Evolutionary conservation across 2,888 invertebrate species (phyloP).

Genomic region (Limenitis camilla): DNA sequence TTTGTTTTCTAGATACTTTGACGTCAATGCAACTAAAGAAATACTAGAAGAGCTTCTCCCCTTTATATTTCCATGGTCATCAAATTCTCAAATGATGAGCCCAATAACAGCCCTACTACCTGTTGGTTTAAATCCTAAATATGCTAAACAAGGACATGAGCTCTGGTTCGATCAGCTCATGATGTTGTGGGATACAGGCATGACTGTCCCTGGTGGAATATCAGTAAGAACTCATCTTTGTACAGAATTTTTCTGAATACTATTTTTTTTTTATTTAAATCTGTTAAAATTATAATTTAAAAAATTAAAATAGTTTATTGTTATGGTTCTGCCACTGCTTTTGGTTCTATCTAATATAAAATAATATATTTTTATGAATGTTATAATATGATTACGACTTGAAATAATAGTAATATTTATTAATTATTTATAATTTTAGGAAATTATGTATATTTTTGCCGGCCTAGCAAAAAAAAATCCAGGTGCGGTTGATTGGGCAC

Average conservation of each 20-base stretch:
- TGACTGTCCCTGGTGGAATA: conserved; percentile 80
- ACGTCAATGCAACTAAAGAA: conserved; percentile 84
- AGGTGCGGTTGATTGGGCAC: conserved; percentile 91
- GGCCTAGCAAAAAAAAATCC: conserved; percentile 82
- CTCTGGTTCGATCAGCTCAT: conserved; percentile 88
- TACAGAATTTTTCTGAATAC: not conserved
- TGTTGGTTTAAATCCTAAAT: conserved; percentile 76
- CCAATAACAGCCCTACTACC: conserved; percentile 86
- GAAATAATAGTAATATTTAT: too few species aligned
- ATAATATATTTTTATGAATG: not conserved
- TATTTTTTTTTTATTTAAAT: too few species aligned
- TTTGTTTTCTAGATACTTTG: conserved; percentile 76
- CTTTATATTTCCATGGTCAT: conserved; percentile 82
- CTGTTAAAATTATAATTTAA: too few species aligned
- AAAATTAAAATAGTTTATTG: not conserved
- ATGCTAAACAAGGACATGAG: conserved; percentile 78
- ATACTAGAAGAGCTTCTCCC: conserved; percentile 89
- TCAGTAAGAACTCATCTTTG: conserved; percentile 38
- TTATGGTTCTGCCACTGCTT: not conserved
- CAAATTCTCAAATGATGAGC: conserved; percentile 70
- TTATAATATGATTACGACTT: too few species aligned
- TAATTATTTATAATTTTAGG: conserved; percentile 55
- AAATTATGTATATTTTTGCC: conserved; percentile 82
- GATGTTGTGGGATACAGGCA: conserved; percentile 84
- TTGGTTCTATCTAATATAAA: too few species aligned